Base-by-base conservation (phyloP, 2,797 vertebrate species). In the Peromyscus eremicus region DNA sequence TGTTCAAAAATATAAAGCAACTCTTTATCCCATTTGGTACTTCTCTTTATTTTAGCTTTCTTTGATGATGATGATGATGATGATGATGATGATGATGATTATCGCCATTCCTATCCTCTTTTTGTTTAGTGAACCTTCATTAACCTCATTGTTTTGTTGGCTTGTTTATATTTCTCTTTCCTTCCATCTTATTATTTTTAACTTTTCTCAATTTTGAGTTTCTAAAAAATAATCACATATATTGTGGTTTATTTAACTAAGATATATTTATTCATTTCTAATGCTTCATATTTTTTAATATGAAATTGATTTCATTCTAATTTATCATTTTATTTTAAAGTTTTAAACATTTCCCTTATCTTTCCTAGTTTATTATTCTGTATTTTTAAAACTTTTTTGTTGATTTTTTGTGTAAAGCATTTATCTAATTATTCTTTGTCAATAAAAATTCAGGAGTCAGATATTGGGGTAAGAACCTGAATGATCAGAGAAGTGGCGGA, bases 261-360 rank as follows among this genome's bases (percentile, higher is more conserved):
- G 60, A 27, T 32, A 21, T 10, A 3, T 5, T 5, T 21, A 17
- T 89, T 79, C 16, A 43, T 66, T 90, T 91, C 57, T 93, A 92
- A 52, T 73, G 71, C 13, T 88, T 91, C 3, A 32, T 60, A 55
- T 49, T 68, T 84, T 91, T 94, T 83, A 87, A 68, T 73, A 93
- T 13, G 11, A 13, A 52, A 57, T 32, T 68, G 71, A 10, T 70
- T 77, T 86, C 21, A 70, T 27, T 1, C 55, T 83, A 27, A 86
- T 94, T 32, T 86, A 46, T 86, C 52, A 82, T 85, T 14, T 89
- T 85, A 89, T 85, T 93, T 92, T 93, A 34, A 57, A 79, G 5
- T 83, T 92, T 87, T 68, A 85, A 82, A 49, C 34, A 77, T 87
- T 94, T 34, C 34, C 37, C 1, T 73, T 43, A 57, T 81, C 29